A percentile compares a stretch with the other conserved stretches of the same genome.
Conservation (phyloP, 2,888 invertebrate genomes). For the Schizotus pectinicornis region DNA sequence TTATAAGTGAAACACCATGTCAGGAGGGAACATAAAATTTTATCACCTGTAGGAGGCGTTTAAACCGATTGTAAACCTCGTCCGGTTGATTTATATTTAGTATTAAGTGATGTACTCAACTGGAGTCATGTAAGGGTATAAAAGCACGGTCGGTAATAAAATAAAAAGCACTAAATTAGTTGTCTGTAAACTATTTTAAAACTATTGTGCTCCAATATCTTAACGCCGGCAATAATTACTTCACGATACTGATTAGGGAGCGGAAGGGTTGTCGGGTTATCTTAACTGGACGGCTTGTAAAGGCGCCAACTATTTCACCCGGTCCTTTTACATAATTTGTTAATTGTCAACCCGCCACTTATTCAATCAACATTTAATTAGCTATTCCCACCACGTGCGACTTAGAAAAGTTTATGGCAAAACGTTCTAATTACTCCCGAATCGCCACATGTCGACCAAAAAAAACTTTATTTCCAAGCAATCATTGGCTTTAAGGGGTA, state of each 20-base stretch:
- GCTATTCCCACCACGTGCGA: too few relatives aligned
- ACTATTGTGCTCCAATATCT: conserved; percentile 31
- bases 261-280: conserved; percentile 37
- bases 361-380: conserved; percentile 26
- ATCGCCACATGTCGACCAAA: too few relatives aligned
- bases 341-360: conserved; percentile 7
- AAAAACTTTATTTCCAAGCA: too few relatives aligned
- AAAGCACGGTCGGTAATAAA: too few relatives aligned
- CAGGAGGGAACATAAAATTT: conserved; percentile 1
- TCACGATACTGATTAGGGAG: conserved; percentile 30
- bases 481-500: too few relatives aligned
- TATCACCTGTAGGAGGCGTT: conserved; percentile 9
- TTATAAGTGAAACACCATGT: too few relatives aligned
- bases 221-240: conserved; percentile 41
- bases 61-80: not conserved
- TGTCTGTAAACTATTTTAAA: conserved; percentile 8
- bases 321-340: conserved; percentile 16
- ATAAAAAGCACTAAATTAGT: conserved; percentile 15
- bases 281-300: conserved; percentile 36
- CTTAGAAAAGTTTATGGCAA: too few relatives aligned
- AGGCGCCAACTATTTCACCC: conserved; percentile 33
- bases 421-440: too few relatives aligned
- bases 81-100: not conserved
- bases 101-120: too few relatives aligned
- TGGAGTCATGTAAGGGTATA: too few relatives aligned